Conservation (phyloP, 2,888 invertebrate species). For the Epicampocera succincta region DNA sequence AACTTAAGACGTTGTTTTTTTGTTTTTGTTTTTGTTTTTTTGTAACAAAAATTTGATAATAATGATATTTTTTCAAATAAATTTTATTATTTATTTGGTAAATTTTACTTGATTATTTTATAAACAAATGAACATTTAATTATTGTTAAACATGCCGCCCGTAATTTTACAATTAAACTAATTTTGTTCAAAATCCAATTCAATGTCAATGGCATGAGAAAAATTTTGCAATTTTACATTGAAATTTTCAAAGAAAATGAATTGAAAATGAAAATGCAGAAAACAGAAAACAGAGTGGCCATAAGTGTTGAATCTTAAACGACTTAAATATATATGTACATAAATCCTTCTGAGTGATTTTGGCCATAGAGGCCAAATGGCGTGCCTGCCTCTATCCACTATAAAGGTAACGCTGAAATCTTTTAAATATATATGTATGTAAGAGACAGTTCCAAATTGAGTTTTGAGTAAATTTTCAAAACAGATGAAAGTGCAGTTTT, state of each 20-base stretch:
- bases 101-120: constrained; percentile 39
- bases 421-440: no score
- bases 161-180: constrained; percentile 69
- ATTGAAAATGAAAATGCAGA: constrained; percentile 6
- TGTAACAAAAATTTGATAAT: constrained; percentile 23
- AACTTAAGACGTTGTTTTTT: neutral
- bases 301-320: neutral
- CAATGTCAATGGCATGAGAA: constrained; percentile 72
- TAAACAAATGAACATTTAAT: constrained; percentile 33
- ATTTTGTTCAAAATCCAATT: constrained; percentile 66
- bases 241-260: constrained; percentile 43
- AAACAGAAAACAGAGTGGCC: constrained; percentile 37
- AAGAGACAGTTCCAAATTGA: no score
- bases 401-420: no score
- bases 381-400: no score
- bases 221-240: constrained; percentile 50
- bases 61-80: constrained; percentile 15
- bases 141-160: constrained; percentile 60
- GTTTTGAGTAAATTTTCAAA: no score
- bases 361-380: no score
- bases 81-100: constrained; percentile 4
- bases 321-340: no score
- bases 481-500: no score
- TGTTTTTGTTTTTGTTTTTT: constrained; percentile 4
- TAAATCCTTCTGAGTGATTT: no score